These are phyloP conservation scores for Pygoscelis antarcticus DNA, from an alignment of 2,113 vertebrate species.

Conservation along the genomic window DNA sequence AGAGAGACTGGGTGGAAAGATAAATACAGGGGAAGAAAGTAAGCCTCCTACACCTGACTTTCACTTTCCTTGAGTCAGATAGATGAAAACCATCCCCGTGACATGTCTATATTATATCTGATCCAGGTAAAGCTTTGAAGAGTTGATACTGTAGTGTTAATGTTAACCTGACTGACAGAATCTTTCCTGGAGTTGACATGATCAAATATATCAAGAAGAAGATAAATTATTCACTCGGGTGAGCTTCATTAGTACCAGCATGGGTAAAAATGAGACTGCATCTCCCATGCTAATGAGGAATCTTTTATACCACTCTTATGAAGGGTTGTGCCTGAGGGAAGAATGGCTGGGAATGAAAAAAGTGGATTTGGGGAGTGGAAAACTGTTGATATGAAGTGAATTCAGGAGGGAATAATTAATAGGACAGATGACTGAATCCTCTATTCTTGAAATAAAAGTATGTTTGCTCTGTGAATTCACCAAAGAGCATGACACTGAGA, in stretches of 20 bases:
- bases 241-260: background rate
- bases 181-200: background rate
- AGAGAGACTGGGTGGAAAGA: background rate
- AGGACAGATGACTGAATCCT: background rate
- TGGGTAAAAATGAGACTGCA: background rate
- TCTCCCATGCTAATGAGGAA: background rate
- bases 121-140: constrained; percentile 2
- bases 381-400: background rate
- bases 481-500: background rate
- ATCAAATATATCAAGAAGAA: background rate
- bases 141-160: background rate
- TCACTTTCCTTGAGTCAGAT: background rate
- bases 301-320: background rate
- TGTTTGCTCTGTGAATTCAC: background rate
- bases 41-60: background rate
- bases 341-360: background rate
- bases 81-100: background rate
- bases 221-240: background rate
- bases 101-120: background rate
- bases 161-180: background rate
- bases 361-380: background rate
- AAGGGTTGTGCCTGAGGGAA: background rate
- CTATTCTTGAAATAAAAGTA: background rate
- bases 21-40: background rate
- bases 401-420: background rate